Evolutionary conservation across 2,113 vertebrate genomes (phyloP).

Genomic region (Rhinopomastus cyanomelas): DNA sequence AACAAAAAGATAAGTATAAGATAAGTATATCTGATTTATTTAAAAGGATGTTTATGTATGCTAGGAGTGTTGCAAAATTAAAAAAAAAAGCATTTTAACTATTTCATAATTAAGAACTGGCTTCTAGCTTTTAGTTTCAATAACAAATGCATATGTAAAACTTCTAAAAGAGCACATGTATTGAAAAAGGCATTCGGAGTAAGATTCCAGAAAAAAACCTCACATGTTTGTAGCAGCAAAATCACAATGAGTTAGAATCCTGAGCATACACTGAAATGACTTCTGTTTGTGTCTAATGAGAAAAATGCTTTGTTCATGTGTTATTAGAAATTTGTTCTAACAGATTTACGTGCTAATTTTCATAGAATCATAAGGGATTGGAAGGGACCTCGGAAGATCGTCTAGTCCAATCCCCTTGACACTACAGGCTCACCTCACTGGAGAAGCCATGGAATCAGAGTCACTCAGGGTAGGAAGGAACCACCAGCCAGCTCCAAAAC

Average conservation of each 20-base stretch:
- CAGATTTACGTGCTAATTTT: not conserved
- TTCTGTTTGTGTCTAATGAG: not conserved
- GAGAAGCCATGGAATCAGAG: no score
- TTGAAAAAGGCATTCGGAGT: not conserved
- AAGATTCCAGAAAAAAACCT: not conserved
- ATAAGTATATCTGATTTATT: not conserved
- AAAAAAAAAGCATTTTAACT: not conserved
- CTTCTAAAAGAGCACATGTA: not conserved
- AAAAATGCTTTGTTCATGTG: not conserved
- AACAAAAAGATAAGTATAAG: not conserved
- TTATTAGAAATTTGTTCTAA: not conserved
- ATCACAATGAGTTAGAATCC: not conserved
- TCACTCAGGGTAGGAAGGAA: no score
- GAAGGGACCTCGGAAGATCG: no score
- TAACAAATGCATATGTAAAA: not conserved
- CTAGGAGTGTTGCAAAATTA: not conserved
- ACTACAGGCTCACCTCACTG: no score
- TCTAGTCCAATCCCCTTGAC: no score
- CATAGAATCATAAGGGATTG: no score
- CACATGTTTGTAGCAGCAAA: not conserved
- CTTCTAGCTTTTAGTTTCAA: not conserved
- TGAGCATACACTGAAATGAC: not conserved
- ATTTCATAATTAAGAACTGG: not conserved
- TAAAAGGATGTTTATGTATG: not conserved
- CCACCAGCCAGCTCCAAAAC: no score